Conservation (phyloP, 2,113 vertebrate species). For the Bufo gargarizans region DNA sequence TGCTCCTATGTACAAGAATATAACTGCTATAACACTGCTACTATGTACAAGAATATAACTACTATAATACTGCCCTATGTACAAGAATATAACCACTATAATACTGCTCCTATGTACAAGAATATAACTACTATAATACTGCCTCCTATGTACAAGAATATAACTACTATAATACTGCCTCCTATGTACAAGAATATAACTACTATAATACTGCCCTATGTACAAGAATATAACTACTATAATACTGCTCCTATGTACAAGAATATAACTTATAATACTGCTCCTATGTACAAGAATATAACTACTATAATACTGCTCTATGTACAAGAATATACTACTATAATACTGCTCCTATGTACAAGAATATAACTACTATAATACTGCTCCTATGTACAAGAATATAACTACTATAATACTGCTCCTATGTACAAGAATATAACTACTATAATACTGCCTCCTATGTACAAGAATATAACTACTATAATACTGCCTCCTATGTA, state of each 20-base stretch:
- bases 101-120: background rate
- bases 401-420: conserved; percentile 7
- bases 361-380: background rate
- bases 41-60: background rate
- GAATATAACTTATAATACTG: conserved; percentile 15
- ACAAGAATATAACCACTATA: background rate
- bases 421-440: conserved; percentile 1
- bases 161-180: conserved; percentile 1
- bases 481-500: conserved; percentile 4
- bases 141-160: background rate
- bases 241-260: background rate
- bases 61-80: background rate
- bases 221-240: background rate
- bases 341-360: background rate
- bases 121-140: background rate
- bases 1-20: too few relatives aligned
- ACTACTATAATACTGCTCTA: background rate
- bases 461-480: conserved; percentile 5
- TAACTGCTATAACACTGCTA: background rate
- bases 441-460: conserved; percentile 3
- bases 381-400: background rate
- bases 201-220: background rate
- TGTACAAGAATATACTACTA: conserved; percentile 2
- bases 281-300: conserved; percentile 2
- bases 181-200: conserved; percentile 10